A percentile compares a stretch with the other conserved stretches of the same genome.
Conservation (phyloP, 2,113 vertebrate genomes). For the Natator depressus region DNA sequence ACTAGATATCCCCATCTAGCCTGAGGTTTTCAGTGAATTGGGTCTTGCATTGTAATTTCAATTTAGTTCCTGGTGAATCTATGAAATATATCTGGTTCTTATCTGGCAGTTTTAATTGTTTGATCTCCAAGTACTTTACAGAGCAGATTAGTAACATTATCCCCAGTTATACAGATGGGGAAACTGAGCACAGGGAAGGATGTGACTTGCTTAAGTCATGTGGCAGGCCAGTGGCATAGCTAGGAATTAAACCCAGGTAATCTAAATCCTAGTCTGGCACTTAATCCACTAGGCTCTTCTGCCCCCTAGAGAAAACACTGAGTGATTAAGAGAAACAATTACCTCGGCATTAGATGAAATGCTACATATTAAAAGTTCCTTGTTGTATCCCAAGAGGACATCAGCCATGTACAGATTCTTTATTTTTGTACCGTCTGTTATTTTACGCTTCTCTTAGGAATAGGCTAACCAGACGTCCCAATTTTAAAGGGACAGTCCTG, state of each 20-base stretch:
- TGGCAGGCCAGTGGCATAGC: constrained; percentile 1
- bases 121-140: background rate
- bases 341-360: constrained; percentile 9
- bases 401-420: background rate
- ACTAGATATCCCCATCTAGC: background rate
- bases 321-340: background rate
- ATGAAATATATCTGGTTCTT: background rate
- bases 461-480: too few relatives aligned
- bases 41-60: background rate
- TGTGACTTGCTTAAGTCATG: constrained; percentile 47
- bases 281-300: background rate
- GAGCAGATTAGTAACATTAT: background rate
- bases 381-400: background rate
- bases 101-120: background rate
- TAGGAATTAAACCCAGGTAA: constrained; percentile 34
- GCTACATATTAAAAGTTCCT: background rate
- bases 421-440: background rate
- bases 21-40: background rate
- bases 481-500: too few relatives aligned
- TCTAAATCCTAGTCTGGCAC: background rate
- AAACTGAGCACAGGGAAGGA: constrained; percentile 16
- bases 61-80: background rate
- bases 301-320: background rate
- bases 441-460: background rate
- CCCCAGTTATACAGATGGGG: background rate